Evolutionary conservation across 2,797 vertebrate species (phyloP), one percentile per base, ranked within the genome.

Genomic region (Sternotherus odoratus): DNA sequence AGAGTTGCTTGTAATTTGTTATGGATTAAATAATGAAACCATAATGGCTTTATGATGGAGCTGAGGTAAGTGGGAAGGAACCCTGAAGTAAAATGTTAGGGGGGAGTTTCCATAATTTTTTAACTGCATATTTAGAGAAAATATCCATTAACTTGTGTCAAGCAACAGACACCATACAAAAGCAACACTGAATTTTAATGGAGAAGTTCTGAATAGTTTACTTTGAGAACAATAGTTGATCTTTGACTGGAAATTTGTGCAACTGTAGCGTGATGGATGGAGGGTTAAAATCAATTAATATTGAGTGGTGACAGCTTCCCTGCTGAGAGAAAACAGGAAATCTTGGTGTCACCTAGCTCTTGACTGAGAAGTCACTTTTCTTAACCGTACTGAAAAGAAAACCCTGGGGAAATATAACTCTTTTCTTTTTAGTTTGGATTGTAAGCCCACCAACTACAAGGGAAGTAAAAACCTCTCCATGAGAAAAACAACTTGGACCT

Each of bases 271-370:
- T 96, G 93, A 87, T 86, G 92, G 96, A 95, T 95, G 95, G 92
- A 96, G 88, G 83, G 92, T 92, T 94, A 82, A 93, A 95, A 94
- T 89, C 96, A 90, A 78, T 97, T 98, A 92, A 95, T 95, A 85
- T 66, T 92, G 92, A 96, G 81, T 93, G 90, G 89, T 95, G 87
- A 88, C 85, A 94, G 96, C 36, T 19, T 60, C 9, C 90, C 94
- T 91, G 77, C 26, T 9, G 90, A 96, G 93, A 97, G 91, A 91
- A 97, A 92, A 90, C 72, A 82, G 94, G 87, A 97, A 91, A 86
- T 97, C 79, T 83, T 93, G 60, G 4, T 96, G 79, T 96, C 83
- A 88, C 13, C 88, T 23, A 16, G 88, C 82, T 95, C 46, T 90
- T 95, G 86, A 94, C 91, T 95, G 89, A 95, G 90, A 96, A 97